Conservation (phyloP, 1,140 invertebrate genomes). For the Saccostrea echinata region DNA sequence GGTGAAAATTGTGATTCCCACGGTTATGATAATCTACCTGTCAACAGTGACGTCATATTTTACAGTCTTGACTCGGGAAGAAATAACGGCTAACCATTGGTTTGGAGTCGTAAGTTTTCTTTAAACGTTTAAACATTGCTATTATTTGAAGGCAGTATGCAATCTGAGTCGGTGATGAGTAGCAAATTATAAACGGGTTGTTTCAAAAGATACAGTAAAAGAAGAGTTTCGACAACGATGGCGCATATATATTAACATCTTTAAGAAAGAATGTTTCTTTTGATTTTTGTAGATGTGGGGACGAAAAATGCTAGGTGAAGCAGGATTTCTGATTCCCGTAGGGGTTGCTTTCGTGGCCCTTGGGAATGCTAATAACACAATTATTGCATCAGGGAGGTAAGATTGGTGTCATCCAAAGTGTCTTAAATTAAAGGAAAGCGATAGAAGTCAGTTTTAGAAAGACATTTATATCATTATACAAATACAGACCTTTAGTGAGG, state of each 20-base stretch:
- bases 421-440: too few relatives aligned
- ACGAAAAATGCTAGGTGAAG: conserved; percentile 54
- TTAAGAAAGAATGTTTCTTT: background rate
- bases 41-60: conserved; percentile 80
- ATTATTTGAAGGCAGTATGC: background rate
- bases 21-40: conserved; percentile 80
- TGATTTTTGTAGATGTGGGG: conserved; percentile 61
- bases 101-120: conserved; percentile 90
- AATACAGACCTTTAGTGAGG: too few relatives aligned
- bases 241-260: too few relatives aligned
- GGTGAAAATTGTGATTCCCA: conserved; percentile 78
- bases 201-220: too few relatives aligned
- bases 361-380: conserved; percentile 65
- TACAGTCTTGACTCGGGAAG: conserved; percentile 78
- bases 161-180: too few relatives aligned
- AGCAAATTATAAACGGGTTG: too few relatives aligned
- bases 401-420: background rate
- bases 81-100: conserved; percentile 86
- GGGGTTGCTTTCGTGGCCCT: conserved; percentile 62
- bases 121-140: background rate
- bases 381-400: conserved; percentile 66
- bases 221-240: too few relatives aligned
- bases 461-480: too few relatives aligned
- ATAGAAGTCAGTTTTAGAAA: too few relatives aligned
- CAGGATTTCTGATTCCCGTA: conserved; percentile 62